These are phyloP conservation scores for Saguinus imperator DNA, from an alignment of 2,113 vertebrate genomes.

Conservation along the genomic window DNA sequence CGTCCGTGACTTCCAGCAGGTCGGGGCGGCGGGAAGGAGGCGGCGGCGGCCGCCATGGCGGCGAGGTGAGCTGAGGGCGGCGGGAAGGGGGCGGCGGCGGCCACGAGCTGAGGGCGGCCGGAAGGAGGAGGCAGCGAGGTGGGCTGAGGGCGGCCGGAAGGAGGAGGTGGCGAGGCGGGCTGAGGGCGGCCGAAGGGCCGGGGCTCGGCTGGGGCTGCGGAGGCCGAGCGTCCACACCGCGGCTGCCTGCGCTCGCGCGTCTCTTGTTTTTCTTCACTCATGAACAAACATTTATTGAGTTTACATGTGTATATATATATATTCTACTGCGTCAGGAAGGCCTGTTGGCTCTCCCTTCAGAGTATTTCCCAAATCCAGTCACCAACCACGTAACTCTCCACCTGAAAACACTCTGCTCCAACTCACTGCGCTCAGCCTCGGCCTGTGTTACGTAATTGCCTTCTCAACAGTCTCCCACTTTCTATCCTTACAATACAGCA, in stretches of 20 bases:
- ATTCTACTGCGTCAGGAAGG: background rate
- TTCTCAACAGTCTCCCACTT: background rate
- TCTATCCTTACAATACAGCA: background rate
- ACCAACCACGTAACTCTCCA: background rate
- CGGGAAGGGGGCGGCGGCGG: no score
- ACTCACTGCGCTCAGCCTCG: background rate
- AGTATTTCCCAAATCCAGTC: background rate
- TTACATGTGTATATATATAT: background rate
- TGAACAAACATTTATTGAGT: no score
- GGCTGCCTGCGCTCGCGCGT: slow-evolving; percentile 33
- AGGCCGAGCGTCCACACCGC: background rate
- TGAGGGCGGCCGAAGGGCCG: background rate
- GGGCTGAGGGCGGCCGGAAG: no score
- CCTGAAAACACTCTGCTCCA: background rate
- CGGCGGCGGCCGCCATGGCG: no score
- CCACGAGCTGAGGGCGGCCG: no score
- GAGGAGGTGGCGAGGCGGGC: background rate
- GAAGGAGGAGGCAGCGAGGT: no score
- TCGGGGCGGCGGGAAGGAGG: slow-evolving; percentile 78
- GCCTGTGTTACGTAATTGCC: background rate
- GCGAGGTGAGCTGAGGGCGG: no score
- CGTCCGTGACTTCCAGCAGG: slow-evolving; percentile 93
- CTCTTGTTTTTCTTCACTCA: background rate
- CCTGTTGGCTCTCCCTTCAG: background rate
- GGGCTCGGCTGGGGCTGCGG: background rate